Percentiles rank a stretch among this genome's conserved stretches.
These are phyloP conservation scores for Lepidurus arcticus DNA, from an alignment of 1,140 invertebrate genomes.

Conservation along the genomic window DNA sequence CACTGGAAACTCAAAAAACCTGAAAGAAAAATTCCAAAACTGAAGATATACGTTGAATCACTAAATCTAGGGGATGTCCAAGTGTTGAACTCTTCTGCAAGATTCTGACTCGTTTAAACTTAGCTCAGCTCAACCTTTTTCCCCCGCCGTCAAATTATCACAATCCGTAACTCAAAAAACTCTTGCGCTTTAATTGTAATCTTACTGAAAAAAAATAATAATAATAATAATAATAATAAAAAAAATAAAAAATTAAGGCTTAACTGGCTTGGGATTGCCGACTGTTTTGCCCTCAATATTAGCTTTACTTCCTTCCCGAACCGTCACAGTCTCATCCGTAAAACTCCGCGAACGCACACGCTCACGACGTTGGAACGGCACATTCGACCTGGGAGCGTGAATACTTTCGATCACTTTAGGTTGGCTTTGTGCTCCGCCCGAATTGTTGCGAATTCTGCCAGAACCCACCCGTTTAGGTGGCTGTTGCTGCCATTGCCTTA, in stretches of 20 bases:
- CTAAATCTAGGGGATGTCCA: not conserved
- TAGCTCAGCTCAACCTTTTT: not conserved
- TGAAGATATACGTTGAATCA: not conserved
- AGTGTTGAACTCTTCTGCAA: not conserved
- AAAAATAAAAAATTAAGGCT: not conserved
- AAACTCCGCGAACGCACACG: slow-evolving; percentile 28
- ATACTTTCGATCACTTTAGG: slow-evolving; percentile 12
- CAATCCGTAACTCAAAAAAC: not conserved
- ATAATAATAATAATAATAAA: not conserved
- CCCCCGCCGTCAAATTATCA: not conserved
- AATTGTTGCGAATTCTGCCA: slow-evolving; percentile 23
- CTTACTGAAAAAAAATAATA: too few species aligned
- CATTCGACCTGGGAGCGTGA: not conserved
- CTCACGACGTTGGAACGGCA: not conserved
- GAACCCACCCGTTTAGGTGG: slow-evolving; percentile 26
- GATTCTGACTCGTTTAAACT: slow-evolving; percentile 11
- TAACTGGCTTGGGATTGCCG: not conserved
- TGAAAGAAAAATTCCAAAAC: not conserved
- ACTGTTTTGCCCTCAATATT: not conserved
- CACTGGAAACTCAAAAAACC: not conserved
- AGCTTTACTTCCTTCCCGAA: not conserved
- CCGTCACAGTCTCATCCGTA: slow-evolving; percentile 3
- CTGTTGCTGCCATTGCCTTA: slow-evolving; percentile 10
- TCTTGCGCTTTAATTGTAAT: too few species aligned
- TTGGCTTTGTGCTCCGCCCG: slow-evolving; percentile 16